Conservation (phyloP, 2,888 invertebrate species). For the Spialia ferax region DNA sequence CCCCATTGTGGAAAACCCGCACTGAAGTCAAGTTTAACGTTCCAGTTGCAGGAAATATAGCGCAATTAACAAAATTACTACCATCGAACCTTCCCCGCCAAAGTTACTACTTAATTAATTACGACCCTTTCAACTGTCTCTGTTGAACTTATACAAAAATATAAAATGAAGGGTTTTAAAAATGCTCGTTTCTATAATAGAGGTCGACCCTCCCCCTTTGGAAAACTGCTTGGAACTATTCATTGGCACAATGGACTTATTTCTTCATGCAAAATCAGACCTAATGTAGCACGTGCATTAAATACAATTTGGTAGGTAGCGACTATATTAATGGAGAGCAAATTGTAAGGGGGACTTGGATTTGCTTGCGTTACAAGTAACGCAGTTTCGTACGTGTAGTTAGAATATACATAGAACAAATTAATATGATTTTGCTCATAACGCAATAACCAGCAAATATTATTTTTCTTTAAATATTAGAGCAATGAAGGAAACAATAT, state of each 20-base stretch:
- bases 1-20: not conserved
- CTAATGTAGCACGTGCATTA: not conserved
- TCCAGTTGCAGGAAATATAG: not conserved
- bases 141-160: not conserved
- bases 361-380: not conserved
- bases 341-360: not conserved
- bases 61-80: not conserved
- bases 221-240: not conserved
- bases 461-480: too few relatives aligned
- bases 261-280: not conserved
- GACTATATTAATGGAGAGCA: not conserved
- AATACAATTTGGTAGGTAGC: not conserved
- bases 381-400: not conserved
- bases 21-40: conserved; percentile 2
- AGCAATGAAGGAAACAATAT: too few relatives aligned
- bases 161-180: conserved; percentile 3
- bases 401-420: too few relatives aligned
- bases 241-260: not conserved
- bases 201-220: not conserved
- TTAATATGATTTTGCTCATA: too few relatives aligned
- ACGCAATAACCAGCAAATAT: too few relatives aligned
- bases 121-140: conserved; percentile 3
- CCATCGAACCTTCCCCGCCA: not conserved
- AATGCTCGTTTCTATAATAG: not conserved
- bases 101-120: not conserved